Percentiles rank a stretch among this genome's conserved stretches.
phyloP scores from a whole-genome alignment of 35 echinoderm and acorn worm genomes.

The Holothuria glaberrima region DNA sequence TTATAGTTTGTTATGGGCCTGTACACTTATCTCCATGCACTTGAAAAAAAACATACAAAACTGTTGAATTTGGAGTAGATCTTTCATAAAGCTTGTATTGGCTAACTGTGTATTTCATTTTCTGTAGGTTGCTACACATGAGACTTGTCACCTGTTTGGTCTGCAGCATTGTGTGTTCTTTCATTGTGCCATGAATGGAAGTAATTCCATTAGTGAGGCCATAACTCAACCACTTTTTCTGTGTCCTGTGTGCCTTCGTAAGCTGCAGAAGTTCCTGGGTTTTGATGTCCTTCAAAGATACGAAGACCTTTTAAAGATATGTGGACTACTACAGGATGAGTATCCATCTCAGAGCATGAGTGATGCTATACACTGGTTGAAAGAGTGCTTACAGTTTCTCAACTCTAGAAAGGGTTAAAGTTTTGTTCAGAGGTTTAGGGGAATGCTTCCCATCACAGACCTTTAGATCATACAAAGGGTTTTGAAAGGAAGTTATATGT shows the following conservation, averaged over 20 bases:
- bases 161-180: conserved; percentile 93
- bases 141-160: conserved; percentile 89
- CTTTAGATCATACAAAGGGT: too few relatives aligned
- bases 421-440: too few relatives aligned
- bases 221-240: conserved; percentile 83
- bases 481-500: too few relatives aligned
- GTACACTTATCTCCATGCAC: too few relatives aligned
- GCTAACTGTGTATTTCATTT: not conserved
- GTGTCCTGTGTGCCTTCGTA: conserved; percentile 92
- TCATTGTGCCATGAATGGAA: conserved; percentile 93
- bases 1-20: too few relatives aligned
- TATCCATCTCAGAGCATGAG: conserved; percentile 66
- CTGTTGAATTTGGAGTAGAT: too few relatives aligned
- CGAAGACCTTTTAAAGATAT: conserved; percentile 46
- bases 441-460: too few relatives aligned
- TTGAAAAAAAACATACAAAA: too few relatives aligned
- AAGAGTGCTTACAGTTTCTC: conserved; percentile 55
- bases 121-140: conserved; percentile 87
- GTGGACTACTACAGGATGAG: conserved; percentile 46
- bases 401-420: not conserved
- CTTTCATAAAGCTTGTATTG: too few relatives aligned
- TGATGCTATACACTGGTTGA: conserved; percentile 63
- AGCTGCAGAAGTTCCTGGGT: conserved; percentile 78
- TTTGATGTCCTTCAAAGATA: conserved; percentile 80
- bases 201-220: conserved; percentile 71